phyloP scores from a whole-genome alignment of 2,797 vertebrate genomes.

The Rhadinocentrus ornatus region DNA sequence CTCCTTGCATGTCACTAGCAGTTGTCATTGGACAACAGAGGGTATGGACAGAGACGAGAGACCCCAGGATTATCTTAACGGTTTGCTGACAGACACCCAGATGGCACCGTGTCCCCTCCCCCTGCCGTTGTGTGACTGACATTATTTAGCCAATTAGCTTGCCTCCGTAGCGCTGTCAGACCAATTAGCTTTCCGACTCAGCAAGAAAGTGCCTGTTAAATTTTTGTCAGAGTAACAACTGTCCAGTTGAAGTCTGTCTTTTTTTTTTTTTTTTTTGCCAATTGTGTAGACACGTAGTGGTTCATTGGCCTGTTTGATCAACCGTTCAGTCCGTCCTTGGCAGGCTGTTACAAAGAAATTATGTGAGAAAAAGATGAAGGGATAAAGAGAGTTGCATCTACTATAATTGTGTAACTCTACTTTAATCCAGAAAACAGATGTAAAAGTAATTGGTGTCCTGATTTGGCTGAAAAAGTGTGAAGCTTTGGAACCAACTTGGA shows the following conservation, averaged over 20 bases:
- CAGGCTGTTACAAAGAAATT: neutral
- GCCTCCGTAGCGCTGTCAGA: slow-evolving; percentile 61
- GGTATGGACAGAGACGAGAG: slow-evolving; percentile 45
- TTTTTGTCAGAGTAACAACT: slow-evolving; percentile 58
- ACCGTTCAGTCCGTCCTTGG: slow-evolving; percentile 27
- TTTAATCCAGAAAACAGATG: neutral
- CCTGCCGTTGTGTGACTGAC: slow-evolving; percentile 55
- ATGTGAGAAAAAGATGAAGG: slow-evolving; percentile 1
- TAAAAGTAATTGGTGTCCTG: neutral
- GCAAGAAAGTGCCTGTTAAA: slow-evolving; percentile 58
- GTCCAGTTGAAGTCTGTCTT: slow-evolving; percentile 51
- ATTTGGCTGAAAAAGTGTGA: neutral
- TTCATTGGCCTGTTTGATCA: slow-evolving; percentile 23
- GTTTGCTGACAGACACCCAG: slow-evolving; percentile 85
- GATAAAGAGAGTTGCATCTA: neutral
- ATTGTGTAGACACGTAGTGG: slow-evolving; percentile 20
- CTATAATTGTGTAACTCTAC: neutral
- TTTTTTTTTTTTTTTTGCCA: slow-evolving; percentile 53
- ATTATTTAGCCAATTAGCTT: slow-evolving; percentile 77
- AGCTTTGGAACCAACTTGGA: neutral
- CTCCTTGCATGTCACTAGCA: slow-evolving; percentile 42
- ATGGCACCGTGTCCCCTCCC: slow-evolving; percentile 78
- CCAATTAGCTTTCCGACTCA: slow-evolving; percentile 67
- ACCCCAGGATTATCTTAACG: slow-evolving; percentile 80
- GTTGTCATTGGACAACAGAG: slow-evolving; percentile 56